Evolutionary conservation across 2,797 vertebrate genomes (phyloP), one percentile per base, ranked within the genome.

Genomic region (Squalus acanthias): DNA sequence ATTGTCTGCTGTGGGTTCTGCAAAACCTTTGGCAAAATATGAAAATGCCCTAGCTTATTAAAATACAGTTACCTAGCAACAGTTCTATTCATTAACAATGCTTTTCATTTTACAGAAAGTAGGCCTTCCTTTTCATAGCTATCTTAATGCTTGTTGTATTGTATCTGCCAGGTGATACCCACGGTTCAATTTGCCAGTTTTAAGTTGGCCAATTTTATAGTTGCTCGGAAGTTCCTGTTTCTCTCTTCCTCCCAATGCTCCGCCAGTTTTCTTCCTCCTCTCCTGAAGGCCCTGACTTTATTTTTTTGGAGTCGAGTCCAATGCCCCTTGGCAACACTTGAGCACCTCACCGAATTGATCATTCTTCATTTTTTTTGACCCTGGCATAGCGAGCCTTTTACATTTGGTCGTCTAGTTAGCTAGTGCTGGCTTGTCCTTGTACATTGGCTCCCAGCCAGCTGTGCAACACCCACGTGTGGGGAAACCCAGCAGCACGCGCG

Each of bases 11-110:
- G n/a, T 69, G 17, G 67, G 63, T 24, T 24, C n/a, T 39, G 6
- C 6, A 69, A 93, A 69, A 67, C 20, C n/a, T 39, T 69, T 69
- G 65, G 65, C 65, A 69, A 93, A 93, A 93, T 69, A 69, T 93
- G 63, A 93, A 93, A 69, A 93, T 67, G 57, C 57, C 60, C 12
- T 9, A 39, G n/a, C 65, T 69, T 93, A 67, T 93, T 69, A 93
- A 93, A 39, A 93, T 69, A 39, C n/a, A 69, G 65, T 93, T 93
- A 69, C 91, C 3, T 93, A 93, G 91, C 65, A 69, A 93, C 91
- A 39, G 26, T 69, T 46, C 91, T 39, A 50, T 69, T 69, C 91
- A 93, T 46, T 93, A 67, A n/a, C 63, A 67, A n/a, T 65, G 33
- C 91, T 2, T 39, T 69, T 93, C 2, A 69, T 57, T 39, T 20